Evolutionary conservation across 37 sponge, comb jelly and placozoan genomes (phyloP).

Genomic region (Axinella damicornis): DNA sequence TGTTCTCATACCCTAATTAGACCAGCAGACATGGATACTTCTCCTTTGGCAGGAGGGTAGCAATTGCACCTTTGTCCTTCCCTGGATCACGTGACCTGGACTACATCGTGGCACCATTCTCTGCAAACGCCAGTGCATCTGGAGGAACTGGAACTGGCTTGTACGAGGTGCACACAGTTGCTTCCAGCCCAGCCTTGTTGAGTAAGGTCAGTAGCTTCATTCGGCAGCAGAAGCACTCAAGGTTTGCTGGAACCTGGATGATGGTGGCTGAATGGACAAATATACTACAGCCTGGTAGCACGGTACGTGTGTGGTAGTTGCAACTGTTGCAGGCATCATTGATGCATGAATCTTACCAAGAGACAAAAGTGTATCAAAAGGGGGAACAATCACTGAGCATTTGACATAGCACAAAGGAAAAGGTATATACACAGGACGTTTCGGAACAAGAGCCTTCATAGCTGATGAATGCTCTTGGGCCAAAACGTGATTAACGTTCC

Average conservation of each 20-base stretch:
- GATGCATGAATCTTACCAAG: too few relatives aligned
- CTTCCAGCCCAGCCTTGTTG: background rate
- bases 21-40: slow-evolving; percentile 23
- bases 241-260: slow-evolving; percentile 21
- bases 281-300: slow-evolving; percentile 21
- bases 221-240: background rate
- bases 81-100: background rate
- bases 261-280: slow-evolving; percentile 38
- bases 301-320: background rate
- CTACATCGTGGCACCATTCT: slow-evolving; percentile 39
- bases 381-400: too few relatives aligned
- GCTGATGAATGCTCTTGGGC: too few relatives aligned
- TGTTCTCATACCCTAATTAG: too few relatives aligned
- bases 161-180: slow-evolving; percentile 7
- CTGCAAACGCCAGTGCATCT: background rate
- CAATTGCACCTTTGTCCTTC: too few relatives aligned
- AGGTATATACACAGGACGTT: too few relatives aligned
- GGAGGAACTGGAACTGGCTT: slow-evolving; percentile 21
- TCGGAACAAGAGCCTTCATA: too few relatives aligned
- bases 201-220: slow-evolving; percentile 21
- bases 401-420: too few relatives aligned
- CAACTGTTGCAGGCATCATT: too few relatives aligned
- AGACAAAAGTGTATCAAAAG: too few relatives aligned
- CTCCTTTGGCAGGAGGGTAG: slow-evolving; percentile 30
- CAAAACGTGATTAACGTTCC: too few relatives aligned